Percentiles rank a stretch among this genome's conserved stretches.
phyloP scores from a whole-genome alignment of 2,113 vertebrate species.

The Tetrax tetrax region DNA sequence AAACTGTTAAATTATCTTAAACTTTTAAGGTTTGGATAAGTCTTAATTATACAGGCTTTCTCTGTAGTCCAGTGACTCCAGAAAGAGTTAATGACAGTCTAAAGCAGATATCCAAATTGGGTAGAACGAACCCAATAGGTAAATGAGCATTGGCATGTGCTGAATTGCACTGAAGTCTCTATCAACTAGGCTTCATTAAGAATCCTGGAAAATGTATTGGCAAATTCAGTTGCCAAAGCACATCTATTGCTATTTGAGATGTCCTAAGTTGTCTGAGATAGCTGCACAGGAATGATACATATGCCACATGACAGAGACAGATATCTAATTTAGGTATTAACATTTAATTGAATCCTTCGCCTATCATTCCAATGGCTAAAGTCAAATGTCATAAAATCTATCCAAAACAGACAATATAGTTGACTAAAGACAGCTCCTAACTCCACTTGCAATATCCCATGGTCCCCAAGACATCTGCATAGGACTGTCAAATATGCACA shows the following conservation, averaged over 20 bases:
- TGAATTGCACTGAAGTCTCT: not conserved
- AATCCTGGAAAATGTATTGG: not conserved
- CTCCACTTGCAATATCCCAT: not conserved
- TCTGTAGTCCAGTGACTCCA: not conserved
- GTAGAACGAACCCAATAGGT: not conserved
- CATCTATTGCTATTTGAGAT: not conserved
- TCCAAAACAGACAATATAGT: not conserved
- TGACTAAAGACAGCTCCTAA: not conserved
- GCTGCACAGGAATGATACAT: not conserved
- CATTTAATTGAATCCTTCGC: not conserved
- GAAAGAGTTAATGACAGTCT: not conserved
- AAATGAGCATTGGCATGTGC: not conserved
- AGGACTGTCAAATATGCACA: not conserved
- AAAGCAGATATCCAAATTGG: not conserved
- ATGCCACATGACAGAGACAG: not conserved
- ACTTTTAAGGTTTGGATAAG: not conserved
- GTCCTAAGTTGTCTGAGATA: not conserved
- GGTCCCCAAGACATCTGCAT: not conserved
- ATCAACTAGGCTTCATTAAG: not conserved
- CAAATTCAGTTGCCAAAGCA: not conserved
- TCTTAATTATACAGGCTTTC: not conserved
- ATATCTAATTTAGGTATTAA: not conserved
- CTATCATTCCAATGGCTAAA: not conserved
- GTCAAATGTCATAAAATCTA: not conserved
- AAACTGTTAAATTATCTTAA: not conserved